These are phyloP conservation scores for Paralichthys olivaceus DNA, from an alignment of 2,113 vertebrate species.

Conservation along the genomic window DNA sequence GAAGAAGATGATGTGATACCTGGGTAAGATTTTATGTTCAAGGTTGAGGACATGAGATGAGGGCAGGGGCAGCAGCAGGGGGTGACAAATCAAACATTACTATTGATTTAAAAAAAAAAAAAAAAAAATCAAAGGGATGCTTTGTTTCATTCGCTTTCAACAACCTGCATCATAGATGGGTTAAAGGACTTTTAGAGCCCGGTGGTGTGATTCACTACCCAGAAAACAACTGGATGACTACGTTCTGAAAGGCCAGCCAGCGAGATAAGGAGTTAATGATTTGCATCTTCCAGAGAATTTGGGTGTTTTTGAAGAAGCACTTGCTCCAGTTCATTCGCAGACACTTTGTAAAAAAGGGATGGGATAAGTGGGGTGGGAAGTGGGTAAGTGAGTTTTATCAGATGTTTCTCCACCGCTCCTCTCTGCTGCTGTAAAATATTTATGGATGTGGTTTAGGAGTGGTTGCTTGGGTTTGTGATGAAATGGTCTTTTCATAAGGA, in stretches of 20 bases:
- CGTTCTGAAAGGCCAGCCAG: conserved; percentile 52
- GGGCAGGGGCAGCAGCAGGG: conserved; percentile 7
- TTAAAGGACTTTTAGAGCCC: conserved; percentile 66
- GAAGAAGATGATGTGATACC: conserved; percentile 13
- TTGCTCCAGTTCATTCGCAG: conserved; percentile 33
- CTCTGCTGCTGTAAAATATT: conserved; percentile 69
- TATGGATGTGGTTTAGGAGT: conserved; percentile 49
- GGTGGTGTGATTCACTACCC: conserved; percentile 65
- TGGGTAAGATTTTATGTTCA: neutral
- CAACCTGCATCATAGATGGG: conserved; percentile 51
- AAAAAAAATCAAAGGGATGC: conserved; percentile 63
- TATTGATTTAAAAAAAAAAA: conserved; percentile 55
- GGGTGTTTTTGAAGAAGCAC: conserved; percentile 48
- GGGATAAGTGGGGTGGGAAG: conserved; percentile 40
- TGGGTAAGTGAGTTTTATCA: conserved; percentile 48
- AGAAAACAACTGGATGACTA: conserved; percentile 56
- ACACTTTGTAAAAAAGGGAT: conserved; percentile 25
- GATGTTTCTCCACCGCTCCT: conserved; percentile 41
- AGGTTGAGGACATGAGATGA: conserved; percentile 14
- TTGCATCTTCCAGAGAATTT: conserved; percentile 56
- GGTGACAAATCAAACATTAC: conserved; percentile 48
- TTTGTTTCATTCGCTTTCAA: conserved; percentile 63
- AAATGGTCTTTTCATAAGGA: conserved; percentile 57
- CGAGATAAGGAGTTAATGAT: conserved; percentile 79
- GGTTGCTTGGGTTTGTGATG: conserved; percentile 51